Evolutionary conservation across 2,888 invertebrate species (phyloP).

Genomic region (Drosophila histrio): DNA sequence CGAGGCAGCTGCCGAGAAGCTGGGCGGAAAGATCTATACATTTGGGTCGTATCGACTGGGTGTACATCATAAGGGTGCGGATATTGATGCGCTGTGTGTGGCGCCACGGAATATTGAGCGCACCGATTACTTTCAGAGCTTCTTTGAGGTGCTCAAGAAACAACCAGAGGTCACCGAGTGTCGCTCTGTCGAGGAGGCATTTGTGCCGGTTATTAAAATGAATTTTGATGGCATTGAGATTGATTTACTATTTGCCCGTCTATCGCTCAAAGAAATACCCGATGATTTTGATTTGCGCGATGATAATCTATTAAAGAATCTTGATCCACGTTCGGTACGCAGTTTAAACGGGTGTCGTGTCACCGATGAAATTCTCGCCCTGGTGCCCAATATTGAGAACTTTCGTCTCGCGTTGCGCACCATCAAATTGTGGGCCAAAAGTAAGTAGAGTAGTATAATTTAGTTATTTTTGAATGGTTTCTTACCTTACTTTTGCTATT

Average conservation of each 20-base stretch:
- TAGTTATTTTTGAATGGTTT: not conserved
- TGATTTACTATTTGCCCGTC: slow-evolving; percentile 97
- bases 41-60: slow-evolving; percentile 98
- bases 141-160: slow-evolving; percentile 94
- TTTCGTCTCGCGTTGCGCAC: slow-evolving; percentile 96
- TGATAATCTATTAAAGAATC: slow-evolving; percentile 95
- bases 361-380: slow-evolving; percentile 97
- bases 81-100: slow-evolving; percentile 99
- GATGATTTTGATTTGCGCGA: slow-evolving; percentile 95
- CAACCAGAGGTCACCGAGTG: slow-evolving; percentile 94
- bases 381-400: slow-evolving; percentile 97
- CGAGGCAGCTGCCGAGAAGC: slow-evolving; percentile 92
- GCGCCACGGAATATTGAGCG: slow-evolving; percentile 98
- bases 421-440: slow-evolving; percentile 99
- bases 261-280: slow-evolving; percentile 97
- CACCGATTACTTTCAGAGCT: slow-evolving; percentile 97
- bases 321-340: slow-evolving; percentile 97
- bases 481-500: not conserved
- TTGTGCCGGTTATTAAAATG: slow-evolving; percentile 99
- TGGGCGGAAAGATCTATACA: slow-evolving; percentile 99
- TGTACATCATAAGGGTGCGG: slow-evolving; percentile 98
- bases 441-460: slow-evolving; percentile 86
- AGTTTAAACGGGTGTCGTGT: slow-evolving; percentile 99
- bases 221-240: slow-evolving; percentile 99
- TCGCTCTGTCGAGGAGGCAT: slow-evolving; percentile 98